These are phyloP conservation scores for Amaurobius ferox DNA, from an alignment of 2,888 invertebrate genomes.

Conservation along the genomic window DNA sequence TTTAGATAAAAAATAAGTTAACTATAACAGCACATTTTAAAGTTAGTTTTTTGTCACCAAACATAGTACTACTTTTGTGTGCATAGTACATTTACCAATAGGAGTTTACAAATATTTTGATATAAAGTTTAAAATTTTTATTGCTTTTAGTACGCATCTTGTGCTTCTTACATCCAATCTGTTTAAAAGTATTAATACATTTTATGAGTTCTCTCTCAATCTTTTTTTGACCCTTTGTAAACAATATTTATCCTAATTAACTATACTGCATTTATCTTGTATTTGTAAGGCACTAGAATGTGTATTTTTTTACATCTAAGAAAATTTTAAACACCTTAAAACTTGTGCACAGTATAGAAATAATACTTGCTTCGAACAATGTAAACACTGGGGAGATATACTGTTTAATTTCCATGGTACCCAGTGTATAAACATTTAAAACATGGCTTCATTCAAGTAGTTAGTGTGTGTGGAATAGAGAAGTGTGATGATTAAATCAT, in stretches of 20 bases:
- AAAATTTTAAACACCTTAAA: slow-evolving; percentile 28
- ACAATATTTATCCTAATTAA: slow-evolving; percentile 1
- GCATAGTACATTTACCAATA: background rate
- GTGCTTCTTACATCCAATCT: slow-evolving; percentile 3
- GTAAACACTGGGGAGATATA: slow-evolving; percentile 62
- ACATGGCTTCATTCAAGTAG: background rate
- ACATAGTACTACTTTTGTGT: background rate
- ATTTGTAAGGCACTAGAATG: slow-evolving; percentile 62
- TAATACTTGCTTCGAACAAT: slow-evolving; percentile 20
- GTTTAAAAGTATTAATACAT: background rate
- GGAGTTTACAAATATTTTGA: slow-evolving; percentile 16
- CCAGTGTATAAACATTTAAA: slow-evolving; percentile 59
- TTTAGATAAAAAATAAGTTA: slow-evolving; percentile 43
- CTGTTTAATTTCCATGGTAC: slow-evolving; percentile 55
- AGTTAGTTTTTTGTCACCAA: background rate
- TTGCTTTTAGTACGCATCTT: background rate
- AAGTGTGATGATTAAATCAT: slow-evolving; percentile 14
- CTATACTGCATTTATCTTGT: slow-evolving; percentile 40
- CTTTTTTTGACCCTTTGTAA: background rate
- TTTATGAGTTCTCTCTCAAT: background rate
- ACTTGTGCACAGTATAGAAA: slow-evolving; percentile 53
- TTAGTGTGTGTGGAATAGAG: slow-evolving; percentile 2
- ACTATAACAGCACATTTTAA: slow-evolving; percentile 4
- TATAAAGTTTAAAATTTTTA: slow-evolving; percentile 5
- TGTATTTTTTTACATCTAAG: slow-evolving; percentile 61